Base-by-base conservation (phyloP, 2,113 vertebrate species). In the Sclerurus mexicanus region DNA sequence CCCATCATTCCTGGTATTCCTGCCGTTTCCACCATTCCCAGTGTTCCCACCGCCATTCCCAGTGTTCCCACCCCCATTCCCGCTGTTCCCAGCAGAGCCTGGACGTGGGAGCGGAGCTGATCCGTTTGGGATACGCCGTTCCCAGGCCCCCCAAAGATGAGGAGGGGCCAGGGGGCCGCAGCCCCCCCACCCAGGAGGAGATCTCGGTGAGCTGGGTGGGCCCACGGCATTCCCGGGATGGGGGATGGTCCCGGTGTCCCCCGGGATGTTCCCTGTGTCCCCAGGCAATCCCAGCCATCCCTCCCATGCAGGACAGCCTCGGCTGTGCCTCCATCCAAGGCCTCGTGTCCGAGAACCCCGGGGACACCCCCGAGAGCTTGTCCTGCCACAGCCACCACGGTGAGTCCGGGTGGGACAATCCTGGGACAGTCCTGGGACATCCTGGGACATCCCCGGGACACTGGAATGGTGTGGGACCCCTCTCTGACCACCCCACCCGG, bases 51-150 rank as follows among this genome's bases (percentile, higher is more conserved):
- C 19, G 8, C 33, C 31, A n/a, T 62, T 39, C 35, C 37, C 25
- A 4, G 6, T 39, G 16, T 39, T 27, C 58, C 58, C n/a, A n/a
- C 19, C 28, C 20, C 71, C 39, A 16, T 31, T n/a, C 39, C 56
- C 35, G 8, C n/a, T 44, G 4, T 62, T 24, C 76, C 49, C 39
- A 50, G 10, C 85, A 99, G 99, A 96, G 81, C 28, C 55, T 99
- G 72, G 98, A 99, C 27, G 92, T 99, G 3, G 98, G 98, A 1
- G 97, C 98, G 20, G 98, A 99, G 97, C 96, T 99, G 82, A 95
- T 99, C 35, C 96, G 92, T 19, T 95, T 98, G 85, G 99, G 98
- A 33, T 98, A 98, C 3, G 99, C 99, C 1, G 17, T 98, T 12
- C 95, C 96, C 75, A 87, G 96, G 87, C 97, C 88, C 12, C 95